These are phyloP conservation scores for Epistrophe eligans DNA, from an alignment of 2,888 invertebrate species.

Conservation along the genomic window DNA sequence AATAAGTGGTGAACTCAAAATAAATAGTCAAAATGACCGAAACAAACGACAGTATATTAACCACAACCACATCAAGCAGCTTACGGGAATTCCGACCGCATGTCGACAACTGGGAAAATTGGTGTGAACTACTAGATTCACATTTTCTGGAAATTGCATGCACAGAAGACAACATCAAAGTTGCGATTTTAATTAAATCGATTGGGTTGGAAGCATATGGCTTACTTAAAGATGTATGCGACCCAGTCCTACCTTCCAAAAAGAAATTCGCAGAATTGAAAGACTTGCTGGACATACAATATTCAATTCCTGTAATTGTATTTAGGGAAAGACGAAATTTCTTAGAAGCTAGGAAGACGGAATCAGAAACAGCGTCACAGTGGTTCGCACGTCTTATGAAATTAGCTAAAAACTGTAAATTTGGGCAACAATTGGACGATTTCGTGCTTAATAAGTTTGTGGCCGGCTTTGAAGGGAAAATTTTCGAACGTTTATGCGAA, in stretches of 20 bases:
- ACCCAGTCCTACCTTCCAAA: neutral
- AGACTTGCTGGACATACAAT: constrained; percentile 6
- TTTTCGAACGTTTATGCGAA: constrained; percentile 7
- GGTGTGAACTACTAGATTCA: constrained; percentile 24
- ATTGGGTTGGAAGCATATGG: neutral
- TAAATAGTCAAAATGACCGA: too few relatives aligned
- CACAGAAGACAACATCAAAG: neutral
- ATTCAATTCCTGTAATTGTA: neutral
- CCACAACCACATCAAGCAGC: neutral
- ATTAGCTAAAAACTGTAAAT: constrained; percentile 13
- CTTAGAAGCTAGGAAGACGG: neutral
- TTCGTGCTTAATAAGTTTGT: neutral
- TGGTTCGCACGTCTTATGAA: constrained; percentile 15
- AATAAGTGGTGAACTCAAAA: too few relatives aligned
- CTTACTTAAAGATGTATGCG: neutral
- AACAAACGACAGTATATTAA: neutral
- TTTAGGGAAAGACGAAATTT: constrained; percentile 23
- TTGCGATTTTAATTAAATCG: neutral
- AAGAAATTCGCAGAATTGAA: neutral
- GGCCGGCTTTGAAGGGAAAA: neutral
- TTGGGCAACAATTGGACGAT: constrained; percentile 9
- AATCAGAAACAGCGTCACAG: neutral
- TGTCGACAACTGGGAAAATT: constrained; percentile 25
- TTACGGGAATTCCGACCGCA: neutral
- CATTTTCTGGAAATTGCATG: neutral